These are phyloP conservation scores for Chrysolina oricalcia DNA, from an alignment of 2,888 invertebrate genomes.

Conservation along the genomic window DNA sequence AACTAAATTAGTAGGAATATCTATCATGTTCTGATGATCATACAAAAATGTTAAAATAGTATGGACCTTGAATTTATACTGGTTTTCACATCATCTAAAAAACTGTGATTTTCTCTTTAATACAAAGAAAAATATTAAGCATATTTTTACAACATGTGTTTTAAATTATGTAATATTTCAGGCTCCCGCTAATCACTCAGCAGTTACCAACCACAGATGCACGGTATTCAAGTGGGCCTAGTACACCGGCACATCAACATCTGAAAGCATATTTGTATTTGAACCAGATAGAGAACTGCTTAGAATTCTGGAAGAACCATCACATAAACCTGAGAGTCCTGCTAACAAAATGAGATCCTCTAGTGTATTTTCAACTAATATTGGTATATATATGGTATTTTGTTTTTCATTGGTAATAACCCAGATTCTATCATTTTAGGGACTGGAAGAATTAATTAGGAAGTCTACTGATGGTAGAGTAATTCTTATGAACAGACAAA, in stretches of 20 bases:
- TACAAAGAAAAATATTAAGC: too few species aligned
- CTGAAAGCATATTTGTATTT: not conserved
- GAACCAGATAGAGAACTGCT: constrained; percentile 6
- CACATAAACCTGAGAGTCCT: not conserved
- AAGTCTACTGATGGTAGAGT: constrained; percentile 9
- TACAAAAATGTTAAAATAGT: too few species aligned
- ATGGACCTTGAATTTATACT: too few species aligned
- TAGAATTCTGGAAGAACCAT: not conserved
- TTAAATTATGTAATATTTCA: too few species aligned
- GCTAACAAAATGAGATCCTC: not conserved
- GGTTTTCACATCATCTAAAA: too few species aligned
- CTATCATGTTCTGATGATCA: too few species aligned
- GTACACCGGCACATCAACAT: constrained; percentile 1
- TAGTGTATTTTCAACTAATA: not conserved
- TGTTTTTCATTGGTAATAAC: not conserved
- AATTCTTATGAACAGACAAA: constrained; percentile 1
- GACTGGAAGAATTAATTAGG: constrained; percentile 18
- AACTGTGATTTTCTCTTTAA: too few species aligned
- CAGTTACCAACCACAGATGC: not conserved
- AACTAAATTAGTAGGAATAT: too few species aligned
- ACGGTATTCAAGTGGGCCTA: not conserved
- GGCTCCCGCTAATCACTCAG: too few species aligned
- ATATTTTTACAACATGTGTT: too few species aligned
- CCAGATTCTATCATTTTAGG: not conserved
- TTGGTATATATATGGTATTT: not conserved